These are phyloP conservation scores for Oncorhynchus tshawytscha DNA, from an alignment of 2,113 vertebrate species.

Conservation along the genomic window DNA sequence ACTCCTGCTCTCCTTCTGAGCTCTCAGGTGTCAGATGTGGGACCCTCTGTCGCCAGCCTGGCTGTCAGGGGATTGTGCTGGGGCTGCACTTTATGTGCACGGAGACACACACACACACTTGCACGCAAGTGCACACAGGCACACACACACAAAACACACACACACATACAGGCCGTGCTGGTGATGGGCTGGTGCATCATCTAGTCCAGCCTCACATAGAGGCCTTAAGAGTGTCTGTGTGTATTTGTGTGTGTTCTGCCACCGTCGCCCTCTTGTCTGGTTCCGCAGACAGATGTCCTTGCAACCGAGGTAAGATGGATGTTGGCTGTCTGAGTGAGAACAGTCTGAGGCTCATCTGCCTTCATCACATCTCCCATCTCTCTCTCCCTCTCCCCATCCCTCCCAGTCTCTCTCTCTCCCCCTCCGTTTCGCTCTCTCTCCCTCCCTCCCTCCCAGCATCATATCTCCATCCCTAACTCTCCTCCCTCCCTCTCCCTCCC, in stretches of 20 bases:
- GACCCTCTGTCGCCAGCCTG: constrained; percentile 8
- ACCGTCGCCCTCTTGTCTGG: constrained; percentile 65
- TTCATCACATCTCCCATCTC: not conserved
- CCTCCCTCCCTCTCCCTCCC: not conserved
- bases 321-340: constrained; percentile 31
- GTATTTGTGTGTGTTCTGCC: constrained; percentile 58
- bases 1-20: not conserved
- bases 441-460: not conserved
- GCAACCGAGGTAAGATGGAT: constrained; percentile 62
- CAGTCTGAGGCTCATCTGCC: constrained; percentile 60
- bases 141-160: too few species aligned
- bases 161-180: too few species aligned
- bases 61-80: constrained; percentile 9
- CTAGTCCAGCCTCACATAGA: not conserved
- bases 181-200: not conserved
- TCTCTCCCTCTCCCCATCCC: not conserved
- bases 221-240: constrained; percentile 32
- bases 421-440: not conserved
- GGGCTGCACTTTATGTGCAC: constrained; percentile 5
- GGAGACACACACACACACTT: not conserved
- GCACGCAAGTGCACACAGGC: too few species aligned
- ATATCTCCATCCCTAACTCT: not conserved
- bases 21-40: not conserved
- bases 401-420: not conserved
- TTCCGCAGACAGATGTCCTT: constrained; percentile 60